Percentiles rank a stretch among this genome's conserved stretches.
Evolutionary conservation across 2,888 invertebrate genomes (phyloP).

Genomic region (Parnassius glacialis): DNA sequence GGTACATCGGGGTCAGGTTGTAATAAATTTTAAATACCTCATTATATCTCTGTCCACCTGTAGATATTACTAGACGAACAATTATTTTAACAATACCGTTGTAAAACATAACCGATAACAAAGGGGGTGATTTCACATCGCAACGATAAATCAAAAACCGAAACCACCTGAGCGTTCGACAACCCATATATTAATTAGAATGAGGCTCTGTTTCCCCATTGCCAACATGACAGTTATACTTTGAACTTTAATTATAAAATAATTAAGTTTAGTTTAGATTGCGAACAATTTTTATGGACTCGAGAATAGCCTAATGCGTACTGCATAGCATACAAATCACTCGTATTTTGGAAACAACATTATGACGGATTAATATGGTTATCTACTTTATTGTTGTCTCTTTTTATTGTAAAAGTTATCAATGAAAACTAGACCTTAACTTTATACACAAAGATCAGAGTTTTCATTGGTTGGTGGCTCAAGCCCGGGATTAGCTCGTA

Average conservation of each 20-base stretch:
- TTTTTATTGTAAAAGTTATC: slow-evolving; percentile 29
- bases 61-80: neutral
- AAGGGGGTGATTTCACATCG: slow-evolving; percentile 62
- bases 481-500: slow-evolving; percentile 69
- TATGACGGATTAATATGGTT: neutral
- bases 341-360: slow-evolving; percentile 43
- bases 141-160: slow-evolving; percentile 73
- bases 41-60: neutral
- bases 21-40: slow-evolving; percentile 13
- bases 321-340: slow-evolving; percentile 71
- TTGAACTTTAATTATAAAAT: slow-evolving; percentile 1
- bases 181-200: slow-evolving; percentile 74
- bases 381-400: slow-evolving; percentile 11
- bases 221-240: neutral
- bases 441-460: slow-evolving; percentile 11
- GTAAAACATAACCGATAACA: slow-evolving; percentile 46
- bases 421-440: slow-evolving; percentile 33
- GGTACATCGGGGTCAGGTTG: slow-evolving; percentile 8
- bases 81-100: neutral
- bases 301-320: slow-evolving; percentile 69
- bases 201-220: slow-evolving; percentile 41
- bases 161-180: slow-evolving; percentile 77
- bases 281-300: slow-evolving; percentile 30
- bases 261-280: slow-evolving; percentile 38
- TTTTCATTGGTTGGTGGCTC: slow-evolving; percentile 30